Base-by-base conservation (phyloP, 2,888 invertebrate genomes). In the Xestobium rufovillosum region DNA sequence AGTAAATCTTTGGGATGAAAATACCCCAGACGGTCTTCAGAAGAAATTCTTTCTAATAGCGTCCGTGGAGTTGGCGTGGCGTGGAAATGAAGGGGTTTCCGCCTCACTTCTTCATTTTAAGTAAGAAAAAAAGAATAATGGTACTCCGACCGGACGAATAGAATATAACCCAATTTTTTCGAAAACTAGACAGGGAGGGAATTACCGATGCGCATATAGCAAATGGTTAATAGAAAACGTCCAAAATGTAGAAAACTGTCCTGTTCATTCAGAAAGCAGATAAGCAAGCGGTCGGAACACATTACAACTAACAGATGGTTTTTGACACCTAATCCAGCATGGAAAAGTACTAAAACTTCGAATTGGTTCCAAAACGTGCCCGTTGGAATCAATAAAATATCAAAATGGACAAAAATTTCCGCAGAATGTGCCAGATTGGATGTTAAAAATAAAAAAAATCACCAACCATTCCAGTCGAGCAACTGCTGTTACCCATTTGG, bases 21-120 rank as follows among this genome's bases (percentile, higher is more conserved):
- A 44, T 2, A 34, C 38, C 2, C 42, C 43, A 11, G 41, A 38
- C 27, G 43, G 64, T 3, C 43, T 63, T 25, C 63, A 64, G 11
- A 66, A 65, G 37, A 63, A 65, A 45, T 62, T 63, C 36, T 66
- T 64, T 26, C 14, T 30, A 2, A 37, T 43, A 8, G 34, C 35
- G 10, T 14, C 34, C 1, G 8, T 33, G 8, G 39, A 43, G 16
- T 11, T 40, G 8, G 29, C 36, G n/a, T 42, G 42, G 39, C 17
- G 34, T 3, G 3, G 39, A 14, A 31, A 30, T 3, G 31, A 36
- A 30, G 39, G 9, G 11, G 10, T 15, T 3, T 11, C n/a, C 8
- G 27, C 17, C 23, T 9, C 25, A 13, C 13, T 35, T 11, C 10
- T 26, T 3, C 26, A 19, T 37, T 33, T 36, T 11, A 14, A 32